Evolutionary conservation across 2,888 invertebrate species (phyloP), one percentile per base, ranked within the genome.

Genomic region (Agonopterix alstromeriana): DNA sequence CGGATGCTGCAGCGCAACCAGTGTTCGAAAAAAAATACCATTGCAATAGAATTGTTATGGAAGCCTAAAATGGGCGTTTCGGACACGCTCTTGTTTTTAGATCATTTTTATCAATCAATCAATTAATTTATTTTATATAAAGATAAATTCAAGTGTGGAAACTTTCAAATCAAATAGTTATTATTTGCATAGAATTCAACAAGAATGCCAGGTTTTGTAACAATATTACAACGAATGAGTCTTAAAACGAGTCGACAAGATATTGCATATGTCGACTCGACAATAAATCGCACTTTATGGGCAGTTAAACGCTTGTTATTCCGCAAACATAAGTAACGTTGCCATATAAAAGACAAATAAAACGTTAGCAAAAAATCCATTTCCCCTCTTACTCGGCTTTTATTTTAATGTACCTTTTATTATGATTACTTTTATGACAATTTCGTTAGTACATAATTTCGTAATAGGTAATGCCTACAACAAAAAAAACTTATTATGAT

Each of bases 241-340:
- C 64, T 62, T 67, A 67, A 70, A 71, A 64, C 61, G 63, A 63
- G 57, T 55, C 60, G 59, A 66, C 53, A 53, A 60, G 66, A 72
- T 74, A 73, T 75, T 74, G 69, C 74, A 73, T 67, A 73, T 73
- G 73, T 74, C 67, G 65, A 58, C 61, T 57, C 56, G 51, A 64
- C 64, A 60, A 77, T 83, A 82, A 82, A 82, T 82, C 66, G 66
- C 54, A 56, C 63, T 82, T 82, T 80, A 82, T 77, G 77, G 77
- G 73, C 78, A 77, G 77, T 82, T 81, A 81, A 82, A 78, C 68
- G 79, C 66, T 73, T 79, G 79, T 79, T 77, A 76, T 73, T 70
- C 70, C 68, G 60, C 67, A 71, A 64, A 75, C 73, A 74, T 72
- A 76, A 70, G 68, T 70, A 72, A 69, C 65, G 63, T 63, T 63